These are phyloP conservation scores for Bimastos eiseni DNA, from an alignment of 2,888 invertebrate genomes.

Conservation along the genomic window DNA sequence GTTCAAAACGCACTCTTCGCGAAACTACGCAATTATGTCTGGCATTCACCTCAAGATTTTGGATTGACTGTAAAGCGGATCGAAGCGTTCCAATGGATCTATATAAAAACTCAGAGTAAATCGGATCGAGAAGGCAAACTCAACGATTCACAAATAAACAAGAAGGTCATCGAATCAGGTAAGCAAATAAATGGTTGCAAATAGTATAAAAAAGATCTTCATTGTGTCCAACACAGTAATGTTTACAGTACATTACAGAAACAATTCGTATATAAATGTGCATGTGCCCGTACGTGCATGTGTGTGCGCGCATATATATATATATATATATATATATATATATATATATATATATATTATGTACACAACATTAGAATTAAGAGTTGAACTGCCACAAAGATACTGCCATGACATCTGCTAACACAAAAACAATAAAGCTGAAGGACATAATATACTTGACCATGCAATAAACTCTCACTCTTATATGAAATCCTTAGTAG, in stretches of 20 bases:
- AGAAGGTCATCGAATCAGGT: not conserved
- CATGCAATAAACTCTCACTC: not conserved
- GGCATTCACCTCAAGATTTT: not conserved
- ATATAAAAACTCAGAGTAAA: not conserved
- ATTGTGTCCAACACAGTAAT: not conserved
- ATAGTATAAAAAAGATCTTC: not conserved
- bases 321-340: no score
- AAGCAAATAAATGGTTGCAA: not conserved
- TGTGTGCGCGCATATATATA: no score
- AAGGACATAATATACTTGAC: not conserved
- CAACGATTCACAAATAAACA: not conserved
- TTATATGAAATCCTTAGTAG: not conserved
- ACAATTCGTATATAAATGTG: no score
- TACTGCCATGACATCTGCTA: not conserved
- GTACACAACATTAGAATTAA: not conserved
- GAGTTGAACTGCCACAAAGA: not conserved
- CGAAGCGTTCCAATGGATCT: not conserved
- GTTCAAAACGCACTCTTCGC: slow-evolving; percentile 1
- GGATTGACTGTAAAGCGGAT: not conserved
- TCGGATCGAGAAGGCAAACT: not conserved
- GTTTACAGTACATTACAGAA: not conserved
- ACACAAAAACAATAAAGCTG: not conserved
- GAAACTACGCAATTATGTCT: not conserved
- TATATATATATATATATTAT: no score
- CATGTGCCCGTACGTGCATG: no score